phyloP scores from a whole-genome alignment of 2,888 invertebrate genomes.

The Blera fallax region DNA sequence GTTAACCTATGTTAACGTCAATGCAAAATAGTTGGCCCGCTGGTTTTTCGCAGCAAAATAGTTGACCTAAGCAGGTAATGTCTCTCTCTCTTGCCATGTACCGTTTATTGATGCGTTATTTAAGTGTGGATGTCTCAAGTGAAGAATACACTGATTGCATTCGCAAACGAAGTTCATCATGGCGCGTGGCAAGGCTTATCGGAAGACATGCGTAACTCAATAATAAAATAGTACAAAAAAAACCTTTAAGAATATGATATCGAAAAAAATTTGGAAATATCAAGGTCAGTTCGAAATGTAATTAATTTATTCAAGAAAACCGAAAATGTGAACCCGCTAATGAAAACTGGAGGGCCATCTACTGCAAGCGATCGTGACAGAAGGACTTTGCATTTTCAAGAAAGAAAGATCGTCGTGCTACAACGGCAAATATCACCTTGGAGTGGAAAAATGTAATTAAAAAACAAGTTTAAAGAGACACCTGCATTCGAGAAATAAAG shows the following conservation, averaged over 20 bases:
- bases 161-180: no score
- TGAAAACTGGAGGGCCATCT: conserved; percentile 12
- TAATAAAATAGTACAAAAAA: conserved; percentile 9
- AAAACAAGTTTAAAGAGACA: no score
- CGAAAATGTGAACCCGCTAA: conserved; percentile 12
- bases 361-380: no score
- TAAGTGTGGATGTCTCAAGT: no score
- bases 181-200: no score
- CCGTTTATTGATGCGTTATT: no score
- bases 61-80: neutral
- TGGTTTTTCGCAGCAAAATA: conserved; percentile 8
- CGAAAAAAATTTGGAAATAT: no score
- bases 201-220: conserved; percentile 1
- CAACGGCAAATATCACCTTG: conserved; percentile 16
- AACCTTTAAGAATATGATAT: conserved; percentile 4
- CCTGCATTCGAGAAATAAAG: no score
- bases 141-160: no score
- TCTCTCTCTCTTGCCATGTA: no score
- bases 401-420: conserved; percentile 25
- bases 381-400: neutral
- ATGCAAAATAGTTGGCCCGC: conserved; percentile 18
- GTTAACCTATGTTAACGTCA: neutral
- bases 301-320: conserved; percentile 17
- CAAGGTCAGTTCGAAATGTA: no score
- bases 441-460: conserved; percentile 16